A percentile compares a stretch with the other conserved stretches of the same genome.
Conservation (phyloP, 2,888 invertebrate species). For the Lepidonotus clava region DNA sequence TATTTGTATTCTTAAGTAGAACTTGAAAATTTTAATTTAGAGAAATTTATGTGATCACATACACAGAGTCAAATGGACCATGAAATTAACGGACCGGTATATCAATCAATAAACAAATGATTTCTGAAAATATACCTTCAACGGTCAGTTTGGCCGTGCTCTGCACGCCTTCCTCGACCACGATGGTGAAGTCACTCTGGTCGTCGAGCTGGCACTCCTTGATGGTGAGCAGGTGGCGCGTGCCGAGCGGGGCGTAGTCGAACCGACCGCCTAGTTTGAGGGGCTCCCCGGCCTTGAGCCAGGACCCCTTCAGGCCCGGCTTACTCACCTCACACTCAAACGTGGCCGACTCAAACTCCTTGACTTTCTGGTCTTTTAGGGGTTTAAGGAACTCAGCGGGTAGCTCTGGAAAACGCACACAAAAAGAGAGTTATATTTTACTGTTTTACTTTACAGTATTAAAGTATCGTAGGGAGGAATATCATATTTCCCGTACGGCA, state of each 20-base stretch:
- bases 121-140: no score
- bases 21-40: no score
- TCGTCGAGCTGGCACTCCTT: conserved; percentile 71
- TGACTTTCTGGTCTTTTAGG: conserved; percentile 74
- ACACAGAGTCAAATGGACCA: no score
- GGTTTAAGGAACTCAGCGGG: conserved; percentile 74
- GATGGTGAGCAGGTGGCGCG: conserved; percentile 70
- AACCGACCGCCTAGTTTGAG: conserved; percentile 33
- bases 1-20: no score
- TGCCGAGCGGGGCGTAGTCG: background rate
- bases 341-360: conserved; percentile 72
- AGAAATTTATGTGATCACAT: no score
- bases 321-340: conserved; percentile 91
- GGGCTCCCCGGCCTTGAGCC: conserved; percentile 82
- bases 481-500: no score
- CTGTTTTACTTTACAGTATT: no score
- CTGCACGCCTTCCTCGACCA: conserved; percentile 68
- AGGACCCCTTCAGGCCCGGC: conserved; percentile 88
- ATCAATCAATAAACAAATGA: no score
- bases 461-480: no score
- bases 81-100: no score
- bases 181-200: conserved; percentile 82
- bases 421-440: background rate
- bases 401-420: conserved; percentile 70
- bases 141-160: conserved; percentile 84